Conservation (phyloP, 37 sponge, comb jelly and placozoan species). For the Lycopodina hypogea region DNA sequence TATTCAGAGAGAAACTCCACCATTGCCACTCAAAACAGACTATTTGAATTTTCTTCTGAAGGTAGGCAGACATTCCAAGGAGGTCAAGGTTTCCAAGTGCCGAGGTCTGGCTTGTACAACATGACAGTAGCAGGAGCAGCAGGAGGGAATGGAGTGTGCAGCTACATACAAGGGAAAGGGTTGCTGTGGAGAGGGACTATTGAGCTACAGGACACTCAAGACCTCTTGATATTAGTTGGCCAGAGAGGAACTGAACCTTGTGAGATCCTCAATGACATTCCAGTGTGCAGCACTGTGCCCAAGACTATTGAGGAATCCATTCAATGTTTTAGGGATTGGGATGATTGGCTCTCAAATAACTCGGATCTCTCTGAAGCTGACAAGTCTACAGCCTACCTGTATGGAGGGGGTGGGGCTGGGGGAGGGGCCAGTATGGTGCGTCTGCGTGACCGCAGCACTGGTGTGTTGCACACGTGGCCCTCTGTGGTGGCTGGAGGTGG, state of each 20-base stretch:
- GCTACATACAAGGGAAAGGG: slow-evolving; percentile 14
- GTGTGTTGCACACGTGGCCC: slow-evolving; percentile 2
- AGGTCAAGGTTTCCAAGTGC: slow-evolving; percentile 47
- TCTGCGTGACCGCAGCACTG: not conserved
- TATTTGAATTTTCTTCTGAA: not conserved
- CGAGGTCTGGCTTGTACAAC: slow-evolving; percentile 39
- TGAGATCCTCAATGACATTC: not conserved
- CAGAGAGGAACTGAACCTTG: slow-evolving; percentile 55
- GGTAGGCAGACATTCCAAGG: slow-evolving; percentile 14
- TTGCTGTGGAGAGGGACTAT: slow-evolving; percentile 1
- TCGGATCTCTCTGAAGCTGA: not conserved
- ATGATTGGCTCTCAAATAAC: not conserved
- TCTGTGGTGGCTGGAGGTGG: slow-evolving; percentile 45
- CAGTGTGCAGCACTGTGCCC: slow-evolving; percentile 11
- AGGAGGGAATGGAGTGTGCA: slow-evolving; percentile 64
- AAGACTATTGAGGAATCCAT: not conserved
- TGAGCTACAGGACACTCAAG: not conserved
- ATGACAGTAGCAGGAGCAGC: slow-evolving; percentile 59
- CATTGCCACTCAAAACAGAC: not conserved
- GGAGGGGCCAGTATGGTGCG: slow-evolving; percentile 59
- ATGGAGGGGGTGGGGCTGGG: slow-evolving; percentile 52
- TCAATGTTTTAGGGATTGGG: slow-evolving; percentile 9
- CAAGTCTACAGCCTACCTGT: not conserved
- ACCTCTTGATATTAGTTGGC: slow-evolving; percentile 38
- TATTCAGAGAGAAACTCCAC: not conserved